phyloP scores from a whole-genome alignment of 2,888 invertebrate species.

The Drosophila cognata region DNA sequence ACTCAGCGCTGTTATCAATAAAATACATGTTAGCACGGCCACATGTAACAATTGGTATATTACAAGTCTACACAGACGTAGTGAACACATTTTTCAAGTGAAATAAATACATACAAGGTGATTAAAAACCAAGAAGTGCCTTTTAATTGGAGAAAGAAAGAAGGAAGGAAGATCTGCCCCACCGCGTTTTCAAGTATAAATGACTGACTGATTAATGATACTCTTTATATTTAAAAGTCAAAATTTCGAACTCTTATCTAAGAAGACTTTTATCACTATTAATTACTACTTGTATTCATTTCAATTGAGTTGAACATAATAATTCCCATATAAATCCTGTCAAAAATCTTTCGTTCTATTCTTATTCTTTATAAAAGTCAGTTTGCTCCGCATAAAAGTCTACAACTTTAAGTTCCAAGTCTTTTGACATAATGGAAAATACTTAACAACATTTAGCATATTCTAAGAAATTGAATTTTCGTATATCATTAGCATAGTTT shows the following conservation, averaged over 20 bases:
- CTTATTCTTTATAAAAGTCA: neutral
- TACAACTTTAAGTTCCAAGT: slow-evolving; percentile 2
- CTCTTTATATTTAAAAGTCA: neutral
- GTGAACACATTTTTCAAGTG: too few relatives aligned
- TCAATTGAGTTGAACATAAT: neutral
- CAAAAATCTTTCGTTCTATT: neutral
- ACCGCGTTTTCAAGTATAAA: too few relatives aligned
- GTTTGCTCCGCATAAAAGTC: neutral
- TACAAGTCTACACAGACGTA: too few relatives aligned
- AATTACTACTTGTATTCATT: neutral
- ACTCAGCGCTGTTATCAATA: too few relatives aligned
- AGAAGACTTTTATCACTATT: neutral
- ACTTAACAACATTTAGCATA: slow-evolving; percentile 49
- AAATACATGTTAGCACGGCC: too few relatives aligned
- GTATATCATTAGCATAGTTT: slow-evolving; percentile 78
- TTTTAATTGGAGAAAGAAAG: too few relatives aligned
- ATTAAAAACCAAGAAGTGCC: too few relatives aligned
- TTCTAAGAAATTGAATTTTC: slow-evolving; percentile 50
- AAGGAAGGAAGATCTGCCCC: too few relatives aligned
- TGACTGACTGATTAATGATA: neutral
- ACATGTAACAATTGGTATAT: too few relatives aligned
- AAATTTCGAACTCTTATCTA: neutral
- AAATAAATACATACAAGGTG: too few relatives aligned
- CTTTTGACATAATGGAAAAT: slow-evolving; percentile 31
- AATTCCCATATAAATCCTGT: neutral